A percentile compares a stretch with the other conserved stretches of the same genome.
Conservation (phyloP, 2,797 vertebrate genomes). For the Choloepus didactylus region DNA sequence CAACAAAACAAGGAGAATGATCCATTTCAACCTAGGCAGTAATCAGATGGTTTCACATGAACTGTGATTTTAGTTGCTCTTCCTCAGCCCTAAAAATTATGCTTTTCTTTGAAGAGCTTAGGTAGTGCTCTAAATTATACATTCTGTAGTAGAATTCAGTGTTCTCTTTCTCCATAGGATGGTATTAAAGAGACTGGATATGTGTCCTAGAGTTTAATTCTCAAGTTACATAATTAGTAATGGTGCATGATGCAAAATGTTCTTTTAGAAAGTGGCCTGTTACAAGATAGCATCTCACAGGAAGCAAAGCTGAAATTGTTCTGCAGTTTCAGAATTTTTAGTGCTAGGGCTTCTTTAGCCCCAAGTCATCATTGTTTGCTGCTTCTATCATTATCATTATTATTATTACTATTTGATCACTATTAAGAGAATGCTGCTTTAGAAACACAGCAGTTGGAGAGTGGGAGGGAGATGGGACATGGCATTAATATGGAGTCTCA, state of each 20-base stretch:
- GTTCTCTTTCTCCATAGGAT: constrained; percentile 60
- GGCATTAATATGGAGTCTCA: not conserved
- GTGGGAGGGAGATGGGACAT: not conserved
- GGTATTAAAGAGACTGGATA: constrained; percentile 67
- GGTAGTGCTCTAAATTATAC: constrained; percentile 48
- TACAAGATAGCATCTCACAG: constrained; percentile 46
- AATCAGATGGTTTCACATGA: not conserved
- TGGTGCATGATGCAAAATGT: not conserved
- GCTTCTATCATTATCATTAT: not conserved
- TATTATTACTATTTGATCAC: not conserved
- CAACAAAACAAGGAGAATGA: not conserved
- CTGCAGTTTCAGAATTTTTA: not conserved
- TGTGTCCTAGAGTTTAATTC: constrained; percentile 32
- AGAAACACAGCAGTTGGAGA: not conserved
- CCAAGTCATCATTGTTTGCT: not conserved
- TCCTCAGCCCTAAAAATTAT: constrained; percentile 56
- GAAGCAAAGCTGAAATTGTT: not conserved
- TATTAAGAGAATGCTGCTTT: constrained; percentile 29
- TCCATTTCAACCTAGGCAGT: constrained; percentile 1
- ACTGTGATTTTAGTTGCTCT: constrained; percentile 56
- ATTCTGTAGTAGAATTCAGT: constrained; percentile 65
- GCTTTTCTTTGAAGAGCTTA: constrained; percentile 59
- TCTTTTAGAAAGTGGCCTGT: not conserved
- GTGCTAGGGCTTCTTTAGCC: not conserved
- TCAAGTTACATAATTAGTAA: constrained; percentile 74